Percentiles rank a stretch among this genome's conserved stretches.
Conservation (phyloP, 2,797 vertebrate species). For the Takifugu rubripes region DNA sequence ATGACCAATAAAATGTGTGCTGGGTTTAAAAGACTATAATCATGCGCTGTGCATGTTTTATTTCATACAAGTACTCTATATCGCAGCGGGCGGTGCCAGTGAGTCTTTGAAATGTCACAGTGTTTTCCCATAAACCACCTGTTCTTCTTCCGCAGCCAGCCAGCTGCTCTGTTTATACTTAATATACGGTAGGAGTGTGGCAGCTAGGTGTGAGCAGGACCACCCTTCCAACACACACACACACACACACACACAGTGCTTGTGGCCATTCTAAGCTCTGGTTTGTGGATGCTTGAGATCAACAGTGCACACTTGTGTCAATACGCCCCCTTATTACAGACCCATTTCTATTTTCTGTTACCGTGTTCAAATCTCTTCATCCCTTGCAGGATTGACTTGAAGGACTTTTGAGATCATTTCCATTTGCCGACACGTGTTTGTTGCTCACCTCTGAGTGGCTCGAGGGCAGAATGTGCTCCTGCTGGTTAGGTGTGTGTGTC, state of each 20-base stretch:
- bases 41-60: neutral
- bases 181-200: neutral
- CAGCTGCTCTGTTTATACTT: constrained; percentile 33
- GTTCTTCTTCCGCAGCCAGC: constrained; percentile 16
- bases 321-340: neutral
- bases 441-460: constrained; percentile 44
- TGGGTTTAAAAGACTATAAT: no score
- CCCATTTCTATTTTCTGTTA: neutral
- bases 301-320: neutral
- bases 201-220: constrained; percentile 23
- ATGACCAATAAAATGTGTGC: no score
- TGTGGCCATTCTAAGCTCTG: neutral
- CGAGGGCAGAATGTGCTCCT: constrained; percentile 13
- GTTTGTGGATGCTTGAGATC: constrained; percentile 4
- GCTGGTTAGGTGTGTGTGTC: constrained; percentile 3
- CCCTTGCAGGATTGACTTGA: no score
- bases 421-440: neutral
- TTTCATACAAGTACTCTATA: neutral
- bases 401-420: neutral
- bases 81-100: neutral
- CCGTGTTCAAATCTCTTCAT: no score
- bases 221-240: constrained; percentile 15
- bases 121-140: constrained; percentile 29
- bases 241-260: neutral
- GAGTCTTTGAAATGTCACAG: neutral